A percentile compares a stretch with the other conserved stretches of the same genome.
Evolutionary conservation across 2,888 invertebrate species (phyloP).

Genomic region (Aethes cnicana): DNA sequence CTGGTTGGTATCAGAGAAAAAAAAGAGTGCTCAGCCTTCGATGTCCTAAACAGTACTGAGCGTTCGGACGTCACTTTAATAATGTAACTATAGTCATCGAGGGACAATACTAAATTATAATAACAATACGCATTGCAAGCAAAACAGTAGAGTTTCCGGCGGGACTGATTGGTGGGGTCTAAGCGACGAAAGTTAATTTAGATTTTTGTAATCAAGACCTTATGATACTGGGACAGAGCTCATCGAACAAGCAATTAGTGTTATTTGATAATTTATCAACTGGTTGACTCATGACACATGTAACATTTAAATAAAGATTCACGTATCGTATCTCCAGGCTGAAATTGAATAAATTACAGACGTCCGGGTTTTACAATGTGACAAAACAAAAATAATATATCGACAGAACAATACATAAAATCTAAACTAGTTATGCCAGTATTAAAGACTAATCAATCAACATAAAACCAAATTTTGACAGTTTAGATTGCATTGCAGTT

Average conservation of each 20-base stretch:
- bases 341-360: neutral
- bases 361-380: neutral
- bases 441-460: constrained; percentile 6
- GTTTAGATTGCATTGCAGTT: neutral
- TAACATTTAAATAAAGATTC: too few relatives aligned
- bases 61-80: constrained; percentile 24
- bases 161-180: constrained; percentile 30
- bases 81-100: constrained; percentile 30
- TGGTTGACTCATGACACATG: too few relatives aligned
- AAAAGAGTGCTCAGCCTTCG: constrained; percentile 17
- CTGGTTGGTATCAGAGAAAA: too few relatives aligned
- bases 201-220: neutral
- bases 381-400: too few relatives aligned
- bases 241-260: too few relatives aligned
- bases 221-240: too few relatives aligned
- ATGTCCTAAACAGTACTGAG: constrained; percentile 14
- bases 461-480: constrained; percentile 13
- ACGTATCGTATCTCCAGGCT: too few relatives aligned
- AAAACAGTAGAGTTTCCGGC: constrained; percentile 59
- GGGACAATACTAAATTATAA: constrained; percentile 62
- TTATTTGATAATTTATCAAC: too few relatives aligned
- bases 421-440: constrained; percentile 1
- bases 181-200: constrained; percentile 34
- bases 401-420: too few relatives aligned
- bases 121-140: constrained; percentile 63